Evolutionary conservation across 2,888 invertebrate species (phyloP).

Genomic region (Meta bourneti): DNA sequence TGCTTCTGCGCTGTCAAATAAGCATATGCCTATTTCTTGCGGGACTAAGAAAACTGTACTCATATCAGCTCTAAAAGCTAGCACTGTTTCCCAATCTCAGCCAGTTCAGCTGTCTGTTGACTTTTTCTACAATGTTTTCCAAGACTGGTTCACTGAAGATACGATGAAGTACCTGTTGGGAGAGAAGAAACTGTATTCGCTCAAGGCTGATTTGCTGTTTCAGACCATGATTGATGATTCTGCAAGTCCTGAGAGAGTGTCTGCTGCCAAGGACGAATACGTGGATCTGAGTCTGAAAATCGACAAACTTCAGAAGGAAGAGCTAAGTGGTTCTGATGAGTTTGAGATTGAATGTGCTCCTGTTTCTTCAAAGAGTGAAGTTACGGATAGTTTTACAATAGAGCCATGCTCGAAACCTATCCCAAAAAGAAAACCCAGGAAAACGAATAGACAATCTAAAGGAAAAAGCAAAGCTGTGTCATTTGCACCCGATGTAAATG

Average conservation of each 20-base stretch:
- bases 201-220: slow-evolving; percentile 63
- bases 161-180: slow-evolving; percentile 63
- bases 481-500: slow-evolving; percentile 3
- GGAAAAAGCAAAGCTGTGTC: slow-evolving; percentile 43
- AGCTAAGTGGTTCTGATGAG: slow-evolving; percentile 31
- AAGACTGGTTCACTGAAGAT: slow-evolving; percentile 67
- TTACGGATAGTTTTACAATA: neutral
- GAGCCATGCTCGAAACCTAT: slow-evolving; percentile 19
- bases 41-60: slow-evolving; percentile 33
- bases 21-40: slow-evolving; percentile 45
- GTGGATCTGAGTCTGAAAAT: slow-evolving; percentile 62
- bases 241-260: slow-evolving; percentile 8
- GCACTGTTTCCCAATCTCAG: neutral
- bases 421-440: slow-evolving; percentile 5
- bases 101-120: slow-evolving; percentile 21
- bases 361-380: neutral
- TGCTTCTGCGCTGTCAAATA: slow-evolving; percentile 23
- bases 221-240: slow-evolving; percentile 19
- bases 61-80: slow-evolving; percentile 35
- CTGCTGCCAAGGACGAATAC: slow-evolving; percentile 45
- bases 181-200: slow-evolving; percentile 50
- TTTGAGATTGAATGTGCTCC: neutral
- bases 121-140: slow-evolving; percentile 28
- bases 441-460: slow-evolving; percentile 36
- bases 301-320: slow-evolving; percentile 35